Percentiles rank a stretch among this genome's conserved stretches.
These are phyloP conservation scores for Macheiramphus alcinus DNA, from an alignment of 2,113 vertebrate species.

Conservation along the genomic window DNA sequence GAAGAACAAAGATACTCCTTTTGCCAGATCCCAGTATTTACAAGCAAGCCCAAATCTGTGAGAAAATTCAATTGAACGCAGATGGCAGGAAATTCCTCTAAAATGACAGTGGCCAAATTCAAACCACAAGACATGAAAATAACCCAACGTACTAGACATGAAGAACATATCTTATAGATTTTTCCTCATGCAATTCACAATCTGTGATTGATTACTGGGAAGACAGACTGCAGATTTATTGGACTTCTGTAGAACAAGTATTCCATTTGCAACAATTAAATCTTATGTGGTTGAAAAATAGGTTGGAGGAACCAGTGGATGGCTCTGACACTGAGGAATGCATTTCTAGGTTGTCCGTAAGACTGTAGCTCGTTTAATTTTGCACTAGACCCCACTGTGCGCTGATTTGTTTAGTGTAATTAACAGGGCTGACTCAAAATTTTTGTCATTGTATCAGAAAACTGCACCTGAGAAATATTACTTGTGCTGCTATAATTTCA, in stretches of 20 bases:
- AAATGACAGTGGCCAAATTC: slow-evolving; percentile 95
- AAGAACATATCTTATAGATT: slow-evolving; percentile 80
- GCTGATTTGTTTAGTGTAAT: not conserved
- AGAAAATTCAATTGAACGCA: slow-evolving; percentile 95
- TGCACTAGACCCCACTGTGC: not conserved
- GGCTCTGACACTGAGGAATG: slow-evolving; percentile 64
- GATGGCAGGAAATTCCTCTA: slow-evolving; percentile 98
- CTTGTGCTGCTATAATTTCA: not conserved
- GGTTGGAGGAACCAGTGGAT: slow-evolving; percentile 67
- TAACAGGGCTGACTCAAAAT: not conserved
- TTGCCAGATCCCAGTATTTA: slow-evolving; percentile 91
- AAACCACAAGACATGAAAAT: slow-evolving; percentile 93
- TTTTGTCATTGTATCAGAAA: not conserved
- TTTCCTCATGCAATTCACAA: slow-evolving; percentile 79
- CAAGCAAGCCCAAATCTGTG: slow-evolving; percentile 92
- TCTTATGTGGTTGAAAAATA: slow-evolving; percentile 75
- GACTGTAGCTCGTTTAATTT: not conserved
- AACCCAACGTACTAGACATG: slow-evolving; percentile 81
- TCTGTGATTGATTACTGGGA: slow-evolving; percentile 83
- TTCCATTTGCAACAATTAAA: slow-evolving; percentile 90
- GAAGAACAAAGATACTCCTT: slow-evolving; percentile 82
- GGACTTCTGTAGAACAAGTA: slow-evolving; percentile 89
- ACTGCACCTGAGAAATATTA: not conserved
- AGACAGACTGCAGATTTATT: slow-evolving; percentile 85
- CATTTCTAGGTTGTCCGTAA: slow-evolving; percentile 16